Percentiles rank a stretch among this genome's conserved stretches.
These are phyloP conservation scores for Trilocha varians DNA, from an alignment of 2,888 invertebrate species.

Conservation along the genomic window DNA sequence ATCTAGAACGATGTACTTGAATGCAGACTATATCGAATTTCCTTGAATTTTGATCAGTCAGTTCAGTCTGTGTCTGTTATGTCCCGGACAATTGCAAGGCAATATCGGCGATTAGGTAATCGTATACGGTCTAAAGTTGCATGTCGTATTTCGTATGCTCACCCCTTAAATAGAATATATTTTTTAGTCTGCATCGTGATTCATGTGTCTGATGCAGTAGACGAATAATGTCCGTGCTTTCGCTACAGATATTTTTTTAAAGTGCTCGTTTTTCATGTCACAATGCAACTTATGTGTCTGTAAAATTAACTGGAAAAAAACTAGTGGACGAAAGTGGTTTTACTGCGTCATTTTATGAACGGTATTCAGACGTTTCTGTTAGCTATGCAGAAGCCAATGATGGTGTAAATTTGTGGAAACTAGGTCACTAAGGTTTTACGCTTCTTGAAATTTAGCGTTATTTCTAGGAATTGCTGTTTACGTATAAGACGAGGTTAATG, in stretches of 20 bases:
- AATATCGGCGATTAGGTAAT: slow-evolving; percentile 18
- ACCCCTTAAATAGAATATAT: slow-evolving; percentile 51
- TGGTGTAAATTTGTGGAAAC: slow-evolving; percentile 4
- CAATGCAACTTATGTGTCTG: slow-evolving; percentile 20
- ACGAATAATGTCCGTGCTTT: slow-evolving; percentile 58
- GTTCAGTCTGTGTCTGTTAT: slow-evolving; percentile 42
- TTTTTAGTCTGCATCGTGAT: slow-evolving; percentile 57
- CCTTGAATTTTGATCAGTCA: slow-evolving; percentile 69
- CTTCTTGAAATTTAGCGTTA: not conserved
- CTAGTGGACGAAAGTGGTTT: slow-evolving; percentile 7
- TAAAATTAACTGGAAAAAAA: slow-evolving; percentile 15
- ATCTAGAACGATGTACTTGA: slow-evolving; percentile 57
- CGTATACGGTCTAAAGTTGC: slow-evolving; percentile 24
- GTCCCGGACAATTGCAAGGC: slow-evolving; percentile 22
- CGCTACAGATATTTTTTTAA: slow-evolving; percentile 32
- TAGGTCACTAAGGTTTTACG: slow-evolving; percentile 1
- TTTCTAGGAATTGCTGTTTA: not conserved
- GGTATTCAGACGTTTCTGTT: slow-evolving; percentile 5
- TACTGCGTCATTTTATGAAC: slow-evolving; percentile 5
- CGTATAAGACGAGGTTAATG: not conserved
- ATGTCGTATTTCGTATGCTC: slow-evolving; percentile 27
- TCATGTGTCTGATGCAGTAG: slow-evolving; percentile 65
- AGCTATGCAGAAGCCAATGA: slow-evolving; percentile 6
- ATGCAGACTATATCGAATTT: slow-evolving; percentile 65
- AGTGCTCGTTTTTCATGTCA: slow-evolving; percentile 32